Percentiles rank a stretch among this genome's conserved stretches.
Conservation (phyloP, 1,140 invertebrate genomes). For the Chelonus insularis region DNA sequence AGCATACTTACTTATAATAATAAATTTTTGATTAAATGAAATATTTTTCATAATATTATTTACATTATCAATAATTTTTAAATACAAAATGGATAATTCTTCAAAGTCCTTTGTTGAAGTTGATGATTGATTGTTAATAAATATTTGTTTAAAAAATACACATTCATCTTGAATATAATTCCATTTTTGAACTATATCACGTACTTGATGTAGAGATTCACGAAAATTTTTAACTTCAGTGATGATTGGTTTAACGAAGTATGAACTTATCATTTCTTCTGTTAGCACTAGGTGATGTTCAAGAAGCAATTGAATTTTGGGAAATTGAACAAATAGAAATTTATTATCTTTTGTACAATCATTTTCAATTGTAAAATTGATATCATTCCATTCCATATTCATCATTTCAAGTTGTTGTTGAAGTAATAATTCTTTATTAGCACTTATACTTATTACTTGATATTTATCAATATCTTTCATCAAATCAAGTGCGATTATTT, state of each 20-base stretch:
- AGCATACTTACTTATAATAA: conserved; percentile 53
- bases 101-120: conserved; percentile 1
- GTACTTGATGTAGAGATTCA: conserved; percentile 59
- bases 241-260: conserved; percentile 70
- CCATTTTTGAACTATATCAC: conserved; percentile 67
- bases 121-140: background rate
- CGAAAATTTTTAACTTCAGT: conserved; percentile 64
- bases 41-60: conserved; percentile 49
- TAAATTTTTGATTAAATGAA: conserved; percentile 62
- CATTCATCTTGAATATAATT: conserved; percentile 56
- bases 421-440: conserved; percentile 69
- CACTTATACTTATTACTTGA: conserved; percentile 69
- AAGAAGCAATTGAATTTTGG: conserved; percentile 66
- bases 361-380: conserved; percentile 58
- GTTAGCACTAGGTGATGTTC: conserved; percentile 70
- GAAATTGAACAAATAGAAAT: conserved; percentile 61
- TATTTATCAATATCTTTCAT: conserved; percentile 65
- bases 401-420: conserved; percentile 66
- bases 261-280: conserved; percentile 70
- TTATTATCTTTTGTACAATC: conserved; percentile 60
- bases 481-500: conserved; percentile 66
- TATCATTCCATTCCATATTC: conserved; percentile 66
- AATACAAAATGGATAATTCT: background rate
- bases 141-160: conserved; percentile 13
- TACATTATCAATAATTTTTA: conserved; percentile 29